These are phyloP conservation scores for Crenuchus spilurus DNA, from an alignment of 2,797 vertebrate genomes.

Conservation along the genomic window DNA sequence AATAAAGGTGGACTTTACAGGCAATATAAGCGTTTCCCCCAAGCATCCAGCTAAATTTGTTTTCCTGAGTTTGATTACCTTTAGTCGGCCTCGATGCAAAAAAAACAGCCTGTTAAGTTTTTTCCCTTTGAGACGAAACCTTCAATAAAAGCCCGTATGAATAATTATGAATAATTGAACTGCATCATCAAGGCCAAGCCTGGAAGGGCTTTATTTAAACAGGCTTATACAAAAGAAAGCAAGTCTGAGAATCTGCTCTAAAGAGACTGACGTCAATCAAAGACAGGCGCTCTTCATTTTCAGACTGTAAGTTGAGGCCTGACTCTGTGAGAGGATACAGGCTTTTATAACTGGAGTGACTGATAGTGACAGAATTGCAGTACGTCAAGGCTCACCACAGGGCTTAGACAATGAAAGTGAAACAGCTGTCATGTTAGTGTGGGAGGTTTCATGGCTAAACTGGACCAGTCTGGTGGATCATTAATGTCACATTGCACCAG, in stretches of 20 bases:
- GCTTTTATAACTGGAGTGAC: slow-evolving; percentile 4
- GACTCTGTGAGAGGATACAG: not conserved
- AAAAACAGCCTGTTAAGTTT: too few species aligned
- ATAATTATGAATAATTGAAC: slow-evolving; percentile 14
- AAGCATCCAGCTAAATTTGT: not conserved
- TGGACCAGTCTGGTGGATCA: too few species aligned
- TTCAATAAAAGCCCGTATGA: not conserved
- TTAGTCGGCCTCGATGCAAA: not conserved
- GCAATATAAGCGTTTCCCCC: not conserved
- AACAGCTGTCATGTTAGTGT: too few species aligned
- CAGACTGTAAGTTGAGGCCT: not conserved
- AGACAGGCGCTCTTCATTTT: not conserved
- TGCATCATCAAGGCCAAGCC: slow-evolving; percentile 1
- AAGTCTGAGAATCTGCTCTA: slow-evolving; percentile 16
- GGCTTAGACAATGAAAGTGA: too few species aligned
- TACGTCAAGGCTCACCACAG: not conserved
- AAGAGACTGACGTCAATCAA: not conserved
- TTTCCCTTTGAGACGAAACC: too few species aligned
- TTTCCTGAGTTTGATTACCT: not conserved
- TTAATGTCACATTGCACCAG: too few species aligned
- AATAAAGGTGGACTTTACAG: slow-evolving; percentile 1
- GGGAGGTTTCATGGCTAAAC: too few species aligned
- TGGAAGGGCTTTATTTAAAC: not conserved
- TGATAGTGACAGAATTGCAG: slow-evolving; percentile 11
- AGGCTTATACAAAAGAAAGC: not conserved